phyloP scores from a whole-genome alignment of 2,888 invertebrate species.

The Seira ritae region DNA sequence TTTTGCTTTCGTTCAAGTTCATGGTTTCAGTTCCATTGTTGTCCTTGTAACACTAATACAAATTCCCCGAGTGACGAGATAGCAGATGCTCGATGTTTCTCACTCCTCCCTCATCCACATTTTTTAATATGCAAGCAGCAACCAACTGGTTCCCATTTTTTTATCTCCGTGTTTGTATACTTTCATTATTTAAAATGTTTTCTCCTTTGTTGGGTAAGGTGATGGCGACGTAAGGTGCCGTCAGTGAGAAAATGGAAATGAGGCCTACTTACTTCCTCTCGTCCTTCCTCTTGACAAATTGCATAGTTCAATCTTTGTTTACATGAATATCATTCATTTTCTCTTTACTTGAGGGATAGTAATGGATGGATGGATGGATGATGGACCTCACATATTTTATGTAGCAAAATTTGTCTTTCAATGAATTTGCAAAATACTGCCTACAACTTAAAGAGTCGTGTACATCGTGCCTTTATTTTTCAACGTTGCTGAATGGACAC shows the following conservation, averaged over 20 bases:
- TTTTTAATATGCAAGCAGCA: not conserved
- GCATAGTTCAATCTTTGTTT: not conserved
- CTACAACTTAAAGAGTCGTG: not conserved
- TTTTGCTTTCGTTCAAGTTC: conserved; percentile 22
- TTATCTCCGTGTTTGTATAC: no score
- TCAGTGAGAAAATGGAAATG: not conserved
- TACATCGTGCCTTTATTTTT: not conserved
- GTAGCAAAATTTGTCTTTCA: not conserved
- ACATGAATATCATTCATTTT: not conserved
- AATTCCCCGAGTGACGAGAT: not conserved
- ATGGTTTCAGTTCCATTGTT: not conserved
- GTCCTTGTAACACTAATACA: conserved; percentile 20
- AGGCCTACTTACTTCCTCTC: not conserved
- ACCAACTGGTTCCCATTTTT: no score
- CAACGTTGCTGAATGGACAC: not conserved
- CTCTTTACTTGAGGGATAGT: not conserved
- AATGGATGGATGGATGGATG: not conserved
- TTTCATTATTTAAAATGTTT: not conserved
- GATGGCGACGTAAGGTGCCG: no score
- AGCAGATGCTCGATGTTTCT: not conserved
- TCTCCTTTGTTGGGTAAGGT: not conserved
- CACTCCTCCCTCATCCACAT: not conserved
- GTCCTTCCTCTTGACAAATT: not conserved
- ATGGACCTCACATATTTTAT: not conserved
- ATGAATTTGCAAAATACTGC: not conserved